A percentile compares a stretch with the other conserved stretches of the same genome.
phyloP scores from a whole-genome alignment of 2,888 invertebrate genomes.

The Koerneria pararmatus region DNA sequence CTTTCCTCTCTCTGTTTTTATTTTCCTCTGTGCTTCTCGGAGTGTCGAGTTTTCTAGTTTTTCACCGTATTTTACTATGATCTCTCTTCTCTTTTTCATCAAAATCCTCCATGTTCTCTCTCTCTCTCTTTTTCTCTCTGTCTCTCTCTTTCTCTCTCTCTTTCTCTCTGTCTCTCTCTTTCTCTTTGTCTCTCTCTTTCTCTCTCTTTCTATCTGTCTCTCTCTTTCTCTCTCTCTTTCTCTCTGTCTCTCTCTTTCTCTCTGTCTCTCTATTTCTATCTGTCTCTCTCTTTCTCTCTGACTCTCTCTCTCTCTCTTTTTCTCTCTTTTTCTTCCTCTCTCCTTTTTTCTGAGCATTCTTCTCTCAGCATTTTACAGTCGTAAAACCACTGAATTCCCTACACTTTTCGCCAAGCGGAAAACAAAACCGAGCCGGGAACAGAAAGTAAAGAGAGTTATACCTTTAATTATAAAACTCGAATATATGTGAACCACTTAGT shows the following conservation, averaged over 20 bases:
- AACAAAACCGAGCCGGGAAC: no score
- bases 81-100: background rate
- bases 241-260: background rate
- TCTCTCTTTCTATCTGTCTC: background rate
- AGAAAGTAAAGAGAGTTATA: no score
- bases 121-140: background rate
- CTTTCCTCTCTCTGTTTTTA: background rate
- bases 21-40: no score
- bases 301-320: conserved; percentile 15
- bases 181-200: background rate
- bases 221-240: background rate
- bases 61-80: background rate
- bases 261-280: conserved; percentile 1
- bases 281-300: conserved; percentile 1
- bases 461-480: no score
- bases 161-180: conserved; percentile 1
- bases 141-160: background rate
- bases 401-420: no score
- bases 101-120: background rate
- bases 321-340: conserved; percentile 9
- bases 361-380: no score
- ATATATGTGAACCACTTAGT: no score
- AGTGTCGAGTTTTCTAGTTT: no score
- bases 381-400: no score
- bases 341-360: no score